Base-by-base conservation (phyloP, 2,113 vertebrate genomes). In the Tupaia chinensis region DNA sequence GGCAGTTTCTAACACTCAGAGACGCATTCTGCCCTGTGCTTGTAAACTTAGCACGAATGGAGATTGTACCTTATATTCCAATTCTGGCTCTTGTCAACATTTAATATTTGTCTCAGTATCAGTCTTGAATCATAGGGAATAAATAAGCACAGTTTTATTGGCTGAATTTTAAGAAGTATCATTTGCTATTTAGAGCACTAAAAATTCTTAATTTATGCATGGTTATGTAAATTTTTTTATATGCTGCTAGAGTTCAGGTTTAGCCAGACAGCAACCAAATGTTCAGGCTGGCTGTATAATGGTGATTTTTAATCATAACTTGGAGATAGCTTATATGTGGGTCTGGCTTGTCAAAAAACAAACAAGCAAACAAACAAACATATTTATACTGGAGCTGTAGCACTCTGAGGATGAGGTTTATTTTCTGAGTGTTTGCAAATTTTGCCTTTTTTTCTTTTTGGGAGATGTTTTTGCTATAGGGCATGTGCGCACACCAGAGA, bases 101-200 rank as follows among this genome's bases (percentile, higher is more conserved):
- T 95, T 54, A 93, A 15, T 58, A 6, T 61, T 79, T 66, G 17
- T 60, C 90, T 93, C 22, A 73, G 58, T 80, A 25, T 89, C 58
- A 16, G 56, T 83, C 65, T 92, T 81, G 29, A 68, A 85, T 94
- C 73, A 19, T 78, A 34, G 44, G 22, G 32, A 72, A 72, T 89
- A 89, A 73, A 60, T 78, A 87, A 70, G 69, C 80, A 69, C 22
- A 12, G n/a, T 87, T 87, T 79, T 89, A 58, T 63, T 92, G 78
- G 17, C 80, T 89, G 66, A 69, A 78, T 79, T 80, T 63, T 82
- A 53, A 65, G 66, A 96, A 85, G n/a, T 73, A 7, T 11, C n/a
- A 8, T 79, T 95, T 87, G 69, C 73, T 68, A 87, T 87, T 93
- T 93, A 94, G 89, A 95, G 60, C 44, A 58, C 72, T 73, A 89